Conservation (phyloP, 2,888 invertebrate species). For the Acanthosoma haemorrhoidale region DNA sequence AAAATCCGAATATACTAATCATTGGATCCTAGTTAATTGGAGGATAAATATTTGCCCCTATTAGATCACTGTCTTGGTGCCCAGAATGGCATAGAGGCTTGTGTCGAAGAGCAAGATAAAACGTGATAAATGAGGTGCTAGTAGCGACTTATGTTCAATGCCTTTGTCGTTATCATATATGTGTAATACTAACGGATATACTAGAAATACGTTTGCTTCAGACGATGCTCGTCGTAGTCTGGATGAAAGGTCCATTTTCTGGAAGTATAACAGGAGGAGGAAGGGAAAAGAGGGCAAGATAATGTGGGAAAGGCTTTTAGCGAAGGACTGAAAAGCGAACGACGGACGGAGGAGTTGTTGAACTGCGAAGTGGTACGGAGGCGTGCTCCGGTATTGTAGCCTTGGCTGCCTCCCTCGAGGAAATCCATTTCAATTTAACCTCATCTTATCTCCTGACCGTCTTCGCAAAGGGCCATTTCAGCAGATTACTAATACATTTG, state of each 20-base stretch:
- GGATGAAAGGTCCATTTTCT: background rate
- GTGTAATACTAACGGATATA: too few relatives aligned
- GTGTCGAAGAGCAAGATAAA: too few relatives aligned
- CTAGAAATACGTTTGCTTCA: too few relatives aligned
- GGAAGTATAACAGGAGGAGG: conserved; percentile 1
- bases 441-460: background rate
- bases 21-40: too few relatives aligned
- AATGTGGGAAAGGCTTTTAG: conserved; percentile 11
- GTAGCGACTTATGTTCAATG: too few relatives aligned
- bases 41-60: too few relatives aligned
- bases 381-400: background rate
- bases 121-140: too few relatives aligned
- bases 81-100: too few relatives aligned
- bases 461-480: background rate
- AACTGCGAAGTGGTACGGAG: conserved; percentile 7
- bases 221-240: too few relatives aligned
- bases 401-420: background rate
- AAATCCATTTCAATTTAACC: conserved; percentile 8
- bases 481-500: background rate
- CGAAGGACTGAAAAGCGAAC: conserved; percentile 10
- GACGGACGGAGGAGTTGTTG: background rate
- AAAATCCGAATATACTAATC: too few relatives aligned
- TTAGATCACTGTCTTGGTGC: too few relatives aligned
- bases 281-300: conserved; percentile 10
- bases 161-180: too few relatives aligned